Conservation (phyloP, 1,140 invertebrate species). For the Ceratosolen solmsi region DNA sequence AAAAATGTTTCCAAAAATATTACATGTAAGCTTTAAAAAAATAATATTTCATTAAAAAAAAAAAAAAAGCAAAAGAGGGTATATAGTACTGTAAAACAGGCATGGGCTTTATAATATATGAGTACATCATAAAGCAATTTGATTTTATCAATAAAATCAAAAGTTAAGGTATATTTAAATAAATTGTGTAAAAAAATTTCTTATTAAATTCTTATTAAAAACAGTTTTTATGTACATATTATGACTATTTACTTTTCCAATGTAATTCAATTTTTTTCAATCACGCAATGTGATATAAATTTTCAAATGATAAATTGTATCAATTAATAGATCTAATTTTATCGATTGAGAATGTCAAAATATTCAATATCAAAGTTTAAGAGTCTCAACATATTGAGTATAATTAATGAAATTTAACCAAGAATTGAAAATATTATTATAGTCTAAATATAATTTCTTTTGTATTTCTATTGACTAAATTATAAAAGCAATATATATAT, state of each 20-base stretch:
- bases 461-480: neutral
- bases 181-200: too few species aligned
- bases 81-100: too few species aligned
- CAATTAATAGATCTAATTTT: neutral
- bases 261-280: neutral
- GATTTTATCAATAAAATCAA: neutral
- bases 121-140: neutral
- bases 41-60: too few species aligned
- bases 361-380: neutral
- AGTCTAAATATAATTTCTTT: too few species aligned
- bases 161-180: neutral
- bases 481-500: neutral
- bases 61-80: too few species aligned
- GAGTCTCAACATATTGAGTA: too few species aligned
- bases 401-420: too few species aligned
- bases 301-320: neutral
- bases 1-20: too few species aligned
- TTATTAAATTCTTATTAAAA: too few species aligned
- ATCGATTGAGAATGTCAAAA: neutral
- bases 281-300: neutral
- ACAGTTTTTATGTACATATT: too few species aligned
- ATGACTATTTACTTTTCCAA: neutral
- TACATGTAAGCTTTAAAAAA: too few species aligned
- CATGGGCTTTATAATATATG: conserved; percentile 23
- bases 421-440: too few species aligned